phyloP scores from a whole-genome alignment of 1,140 invertebrate species.

The Drosophila santomea region DNA sequence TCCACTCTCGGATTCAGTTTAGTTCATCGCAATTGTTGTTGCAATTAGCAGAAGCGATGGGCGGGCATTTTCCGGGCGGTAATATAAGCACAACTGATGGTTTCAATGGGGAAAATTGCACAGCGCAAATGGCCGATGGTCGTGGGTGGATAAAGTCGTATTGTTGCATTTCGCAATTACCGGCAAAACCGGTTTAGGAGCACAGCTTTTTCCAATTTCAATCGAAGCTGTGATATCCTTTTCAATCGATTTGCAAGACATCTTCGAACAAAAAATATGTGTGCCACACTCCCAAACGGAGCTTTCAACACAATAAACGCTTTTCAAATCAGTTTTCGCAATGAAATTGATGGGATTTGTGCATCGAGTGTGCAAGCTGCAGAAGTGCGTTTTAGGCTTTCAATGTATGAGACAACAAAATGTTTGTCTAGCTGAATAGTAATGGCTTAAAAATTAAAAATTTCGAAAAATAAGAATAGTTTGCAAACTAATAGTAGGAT shows the following conservation, averaged over 20 bases:
- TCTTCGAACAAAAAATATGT: slow-evolving; percentile 38
- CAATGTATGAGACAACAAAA: neutral
- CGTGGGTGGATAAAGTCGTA: slow-evolving; percentile 12
- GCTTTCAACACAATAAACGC: slow-evolving; percentile 7
- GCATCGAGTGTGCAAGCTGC: neutral
- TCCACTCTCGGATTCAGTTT: slow-evolving; percentile 70
- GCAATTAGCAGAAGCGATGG: slow-evolving; percentile 72
- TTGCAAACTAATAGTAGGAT: too few relatives aligned
- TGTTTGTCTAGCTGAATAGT: neutral
- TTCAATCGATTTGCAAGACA: slow-evolving; percentile 60
- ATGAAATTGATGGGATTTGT: slow-evolving; percentile 4
- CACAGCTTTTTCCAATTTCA: slow-evolving; percentile 51
- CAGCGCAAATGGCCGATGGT: slow-evolving; percentile 14
- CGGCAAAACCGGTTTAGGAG: slow-evolving; percentile 47
- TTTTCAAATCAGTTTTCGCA: slow-evolving; percentile 10
- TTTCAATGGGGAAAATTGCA: slow-evolving; percentile 72
- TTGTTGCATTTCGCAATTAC: slow-evolving; percentile 65
- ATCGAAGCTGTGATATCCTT: slow-evolving; percentile 17
- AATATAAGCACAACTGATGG: slow-evolving; percentile 70
- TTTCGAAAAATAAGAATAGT: too few relatives aligned
- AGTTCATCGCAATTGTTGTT: slow-evolving; percentile 78
- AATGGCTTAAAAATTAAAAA: neutral
- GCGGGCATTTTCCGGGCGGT: neutral
- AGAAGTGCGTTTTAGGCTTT: neutral
- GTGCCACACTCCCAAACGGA: slow-evolving; percentile 32